Evolutionary conservation across 30 jellyfish, hydroid and myxozoan species (phyloP).

Genomic region (Hydra vulgaris): DNA sequence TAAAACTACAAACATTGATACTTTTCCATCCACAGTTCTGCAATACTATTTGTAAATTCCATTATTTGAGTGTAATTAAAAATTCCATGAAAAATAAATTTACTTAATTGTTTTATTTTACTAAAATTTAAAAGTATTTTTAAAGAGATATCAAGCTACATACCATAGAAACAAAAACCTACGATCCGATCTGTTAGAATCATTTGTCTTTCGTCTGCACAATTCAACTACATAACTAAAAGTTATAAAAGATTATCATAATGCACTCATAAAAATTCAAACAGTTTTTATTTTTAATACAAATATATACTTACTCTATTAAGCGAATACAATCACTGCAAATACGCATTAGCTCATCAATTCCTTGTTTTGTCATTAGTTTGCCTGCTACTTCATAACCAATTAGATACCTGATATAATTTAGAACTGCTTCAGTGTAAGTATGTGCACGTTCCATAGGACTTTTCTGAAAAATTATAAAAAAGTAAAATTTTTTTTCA

Average conservation of each 20-base stretch:
- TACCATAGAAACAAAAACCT: slow-evolving; percentile 74
- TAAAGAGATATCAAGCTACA: too few species aligned
- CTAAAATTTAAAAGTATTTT: too few species aligned
- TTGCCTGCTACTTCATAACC: slow-evolving; percentile 70
- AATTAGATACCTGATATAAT: slow-evolving; percentile 55
- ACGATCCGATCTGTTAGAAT: slow-evolving; percentile 29
- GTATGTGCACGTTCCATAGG: slow-evolving; percentile 61
- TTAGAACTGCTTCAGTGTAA: slow-evolving; percentile 61
- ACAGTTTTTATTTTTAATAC: too few species aligned
- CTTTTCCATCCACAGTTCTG: too few species aligned
- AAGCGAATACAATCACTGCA: slow-evolving; percentile 55
- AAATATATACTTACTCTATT: slow-evolving; percentile 52
- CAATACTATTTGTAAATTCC: too few species aligned
- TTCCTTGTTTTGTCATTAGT: slow-evolving; percentile 43
- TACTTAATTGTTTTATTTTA: too few species aligned
- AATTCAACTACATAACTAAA: slow-evolving; percentile 48
- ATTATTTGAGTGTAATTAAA: too few species aligned
- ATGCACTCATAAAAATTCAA: too few species aligned
- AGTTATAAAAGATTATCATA: neutral
- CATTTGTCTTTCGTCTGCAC: slow-evolving; percentile 51
- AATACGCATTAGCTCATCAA: slow-evolving; percentile 55
- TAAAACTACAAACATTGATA: too few species aligned
- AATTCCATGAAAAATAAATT: too few species aligned
- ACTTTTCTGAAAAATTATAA: slow-evolving; percentile 12
- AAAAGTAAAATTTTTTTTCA: neutral